Conservation (phyloP, 2,113 vertebrate species). For the Centropus bengalensis region DNA sequence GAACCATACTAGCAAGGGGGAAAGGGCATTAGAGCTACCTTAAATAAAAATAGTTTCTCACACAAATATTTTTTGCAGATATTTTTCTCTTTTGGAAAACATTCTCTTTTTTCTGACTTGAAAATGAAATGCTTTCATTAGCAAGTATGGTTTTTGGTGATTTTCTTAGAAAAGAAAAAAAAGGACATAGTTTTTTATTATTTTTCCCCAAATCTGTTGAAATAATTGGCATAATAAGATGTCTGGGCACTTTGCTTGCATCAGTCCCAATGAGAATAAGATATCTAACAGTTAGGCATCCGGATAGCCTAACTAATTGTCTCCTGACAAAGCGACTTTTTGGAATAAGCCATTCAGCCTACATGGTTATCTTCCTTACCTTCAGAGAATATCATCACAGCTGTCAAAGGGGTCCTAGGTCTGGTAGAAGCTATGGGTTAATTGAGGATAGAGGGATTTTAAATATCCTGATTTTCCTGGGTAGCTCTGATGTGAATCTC, state of each 20-base stretch:
- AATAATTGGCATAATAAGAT: neutral
- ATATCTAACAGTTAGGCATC: neutral
- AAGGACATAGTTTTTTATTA: neutral
- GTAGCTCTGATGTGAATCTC: neutral
- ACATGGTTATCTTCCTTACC: neutral
- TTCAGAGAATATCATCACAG: neutral
- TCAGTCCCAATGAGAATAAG: neutral
- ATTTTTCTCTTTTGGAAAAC: neutral
- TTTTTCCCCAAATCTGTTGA: neutral
- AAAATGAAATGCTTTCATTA: neutral
- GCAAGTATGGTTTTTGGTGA: neutral
- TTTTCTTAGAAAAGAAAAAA: neutral
- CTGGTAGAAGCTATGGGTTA: neutral
- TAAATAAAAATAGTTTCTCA: neutral
- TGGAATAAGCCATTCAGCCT: neutral
- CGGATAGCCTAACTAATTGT: slow-evolving; percentile 31
- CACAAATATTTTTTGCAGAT: neutral
- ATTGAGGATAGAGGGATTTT: neutral
- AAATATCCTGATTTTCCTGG: neutral
- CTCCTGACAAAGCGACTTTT: neutral
- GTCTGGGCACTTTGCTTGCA: neutral
- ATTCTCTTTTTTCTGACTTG: neutral
- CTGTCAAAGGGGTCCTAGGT: neutral
- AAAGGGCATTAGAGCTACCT: neutral
- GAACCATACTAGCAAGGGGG: neutral